Evolutionary conservation across 2,888 invertebrate genomes (phyloP).

Genomic region (Heliconius sara): DNA sequence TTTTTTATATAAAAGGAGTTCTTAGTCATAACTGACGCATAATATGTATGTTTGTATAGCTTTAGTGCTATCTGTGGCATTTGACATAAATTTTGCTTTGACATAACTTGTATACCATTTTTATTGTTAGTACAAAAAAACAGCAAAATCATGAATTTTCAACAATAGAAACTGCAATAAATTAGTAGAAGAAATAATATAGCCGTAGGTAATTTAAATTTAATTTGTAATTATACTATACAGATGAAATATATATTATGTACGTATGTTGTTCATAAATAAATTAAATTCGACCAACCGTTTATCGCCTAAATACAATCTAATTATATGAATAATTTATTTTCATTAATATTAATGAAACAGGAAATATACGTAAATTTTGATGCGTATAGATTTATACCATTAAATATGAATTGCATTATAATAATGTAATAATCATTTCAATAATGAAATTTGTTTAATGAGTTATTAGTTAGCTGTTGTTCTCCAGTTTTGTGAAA

Average conservation of each 20-base stretch:
- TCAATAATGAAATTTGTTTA: constrained; percentile 26
- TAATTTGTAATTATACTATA: constrained; percentile 21
- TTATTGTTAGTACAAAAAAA: not conserved
- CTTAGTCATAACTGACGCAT: not conserved
- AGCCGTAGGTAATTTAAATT: not conserved
- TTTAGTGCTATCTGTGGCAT: not conserved
- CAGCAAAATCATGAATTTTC: no score
- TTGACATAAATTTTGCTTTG: not conserved
- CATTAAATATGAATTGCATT: constrained; percentile 36
- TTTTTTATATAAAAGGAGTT: not conserved
- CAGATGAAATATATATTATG: constrained; percentile 17
- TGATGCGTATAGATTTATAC: constrained; percentile 54
- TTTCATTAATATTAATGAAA: constrained; percentile 46
- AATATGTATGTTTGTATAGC: no score
- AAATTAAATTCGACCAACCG: constrained; percentile 42
- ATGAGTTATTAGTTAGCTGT: constrained; percentile 16
- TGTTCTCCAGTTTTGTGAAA: not conserved
- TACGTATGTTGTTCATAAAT: constrained; percentile 37
- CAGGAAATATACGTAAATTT: constrained; percentile 45
- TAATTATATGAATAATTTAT: constrained; percentile 48
- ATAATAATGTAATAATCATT: constrained; percentile 31
- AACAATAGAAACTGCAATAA: no score
- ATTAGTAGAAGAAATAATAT: not conserved
- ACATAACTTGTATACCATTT: not conserved
- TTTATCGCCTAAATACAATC: constrained; percentile 47